Evolutionary conservation across 2,797 vertebrate species (phyloP).

Genomic region (Dicrostonyx torquatus): DNA sequence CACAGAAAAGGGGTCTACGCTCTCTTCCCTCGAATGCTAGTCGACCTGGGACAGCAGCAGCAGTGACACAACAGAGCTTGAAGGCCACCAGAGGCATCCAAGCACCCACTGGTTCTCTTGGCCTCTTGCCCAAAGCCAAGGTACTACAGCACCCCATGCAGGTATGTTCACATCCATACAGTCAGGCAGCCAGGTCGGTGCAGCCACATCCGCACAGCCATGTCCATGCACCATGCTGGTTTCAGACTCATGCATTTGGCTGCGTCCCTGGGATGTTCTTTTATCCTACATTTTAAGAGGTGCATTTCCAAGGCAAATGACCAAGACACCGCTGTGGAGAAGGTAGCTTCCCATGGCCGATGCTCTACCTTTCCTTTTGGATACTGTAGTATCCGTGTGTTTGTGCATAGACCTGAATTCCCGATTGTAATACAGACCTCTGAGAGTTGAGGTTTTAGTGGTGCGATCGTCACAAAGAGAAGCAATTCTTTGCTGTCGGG

Average conservation of each 20-base stretch:
- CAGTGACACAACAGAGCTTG: not conserved
- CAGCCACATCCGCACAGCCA: not conserved
- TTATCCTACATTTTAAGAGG: not conserved
- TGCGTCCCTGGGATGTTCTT: not conserved
- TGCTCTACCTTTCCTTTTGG: not conserved
- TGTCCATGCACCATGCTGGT: accelerated
- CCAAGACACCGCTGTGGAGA: not conserved
- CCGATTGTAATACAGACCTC: not conserved
- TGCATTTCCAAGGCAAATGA: not conserved
- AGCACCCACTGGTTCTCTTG: too few species aligned
- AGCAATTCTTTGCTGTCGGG: too few species aligned
- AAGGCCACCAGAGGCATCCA: not conserved
- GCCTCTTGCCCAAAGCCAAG: too few species aligned
- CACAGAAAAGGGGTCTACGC: not conserved
- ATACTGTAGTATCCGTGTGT: not conserved
- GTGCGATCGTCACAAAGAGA: not conserved
- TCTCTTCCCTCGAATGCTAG: not conserved
- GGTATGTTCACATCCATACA: not conserved
- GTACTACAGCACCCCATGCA: not conserved
- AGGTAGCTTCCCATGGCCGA: not conserved
- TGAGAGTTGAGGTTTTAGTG: not conserved
- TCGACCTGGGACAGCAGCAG: not conserved
- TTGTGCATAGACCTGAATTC: not conserved
- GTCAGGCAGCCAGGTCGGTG: not conserved
- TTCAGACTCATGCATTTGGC: not conserved